phyloP scores from a whole-genome alignment of 2,797 vertebrate species.

The Lophius americanus region DNA sequence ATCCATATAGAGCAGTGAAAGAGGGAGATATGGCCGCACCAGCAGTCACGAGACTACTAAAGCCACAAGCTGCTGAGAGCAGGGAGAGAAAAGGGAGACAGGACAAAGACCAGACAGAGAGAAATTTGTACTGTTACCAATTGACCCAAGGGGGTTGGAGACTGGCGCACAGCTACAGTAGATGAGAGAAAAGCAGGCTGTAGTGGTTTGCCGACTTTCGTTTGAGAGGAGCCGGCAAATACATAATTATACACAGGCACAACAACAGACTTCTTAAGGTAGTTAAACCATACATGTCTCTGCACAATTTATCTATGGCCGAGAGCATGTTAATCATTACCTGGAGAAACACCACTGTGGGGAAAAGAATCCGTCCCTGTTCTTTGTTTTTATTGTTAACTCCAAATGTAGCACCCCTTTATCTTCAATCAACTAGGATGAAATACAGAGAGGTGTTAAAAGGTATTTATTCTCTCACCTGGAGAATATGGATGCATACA shows the following conservation, averaged over 20 bases:
- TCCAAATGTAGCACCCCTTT: conserved; percentile 17
- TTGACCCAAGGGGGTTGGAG: not conserved
- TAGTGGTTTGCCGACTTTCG: not conserved
- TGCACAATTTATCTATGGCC: not conserved
- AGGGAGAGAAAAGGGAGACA: not conserved
- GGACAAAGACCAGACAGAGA: not conserved
- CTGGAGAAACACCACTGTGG: conserved; percentile 16
- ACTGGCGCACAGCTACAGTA: not conserved
- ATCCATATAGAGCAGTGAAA: not conserved
- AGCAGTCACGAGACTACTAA: no score
- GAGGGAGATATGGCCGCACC: no score
- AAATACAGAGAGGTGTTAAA: conserved; percentile 4
- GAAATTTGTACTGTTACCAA: not conserved
- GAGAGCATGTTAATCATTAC: conserved; percentile 17
- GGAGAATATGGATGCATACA: no score
- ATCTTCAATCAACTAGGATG: conserved; percentile 11
- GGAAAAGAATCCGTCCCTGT: not conserved
- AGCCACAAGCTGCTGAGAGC: no score
- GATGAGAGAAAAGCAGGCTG: not conserved
- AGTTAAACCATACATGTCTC: no score
- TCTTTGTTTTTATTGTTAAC: conserved; percentile 4
- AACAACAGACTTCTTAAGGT: not conserved
- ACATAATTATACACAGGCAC: not conserved
- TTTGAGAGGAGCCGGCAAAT: not conserved
- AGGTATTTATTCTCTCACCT: not conserved